phyloP scores from a whole-genome alignment of 2,113 vertebrate species.

The Vanacampus margaritifer region DNA sequence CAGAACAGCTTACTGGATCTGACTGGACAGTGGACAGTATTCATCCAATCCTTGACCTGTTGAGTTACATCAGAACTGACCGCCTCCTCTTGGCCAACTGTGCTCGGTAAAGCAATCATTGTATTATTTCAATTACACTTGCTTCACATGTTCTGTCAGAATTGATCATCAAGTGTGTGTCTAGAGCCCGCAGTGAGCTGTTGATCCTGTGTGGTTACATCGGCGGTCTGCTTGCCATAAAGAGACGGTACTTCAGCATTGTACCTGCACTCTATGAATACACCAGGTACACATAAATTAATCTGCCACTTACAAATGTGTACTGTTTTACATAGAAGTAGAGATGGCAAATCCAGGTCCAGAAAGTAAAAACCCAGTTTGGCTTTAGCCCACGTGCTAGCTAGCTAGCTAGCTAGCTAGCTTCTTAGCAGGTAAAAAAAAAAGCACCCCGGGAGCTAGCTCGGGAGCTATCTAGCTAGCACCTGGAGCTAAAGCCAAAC shows the following conservation, averaged over 20 bases:
- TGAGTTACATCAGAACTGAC: slow-evolving; percentile 91
- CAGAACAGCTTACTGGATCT: slow-evolving; percentile 81
- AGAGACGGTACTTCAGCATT: slow-evolving; percentile 86
- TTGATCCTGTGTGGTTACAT: slow-evolving; percentile 89
- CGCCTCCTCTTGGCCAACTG: slow-evolving; percentile 79
- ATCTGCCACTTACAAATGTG: background rate
- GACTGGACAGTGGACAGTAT: slow-evolving; percentile 87
- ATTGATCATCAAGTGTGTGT: slow-evolving; percentile 12
- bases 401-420: too few relatives aligned
- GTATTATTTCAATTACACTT: background rate
- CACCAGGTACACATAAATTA: slow-evolving; percentile 78
- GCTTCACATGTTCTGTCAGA: background rate
- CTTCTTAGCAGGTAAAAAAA: too few relatives aligned
- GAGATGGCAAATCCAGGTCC: too few relatives aligned
- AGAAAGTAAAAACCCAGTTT: too few relatives aligned
- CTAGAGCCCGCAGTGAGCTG: slow-evolving; percentile 87
- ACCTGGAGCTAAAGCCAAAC: too few relatives aligned
- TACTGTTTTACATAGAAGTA: background rate
- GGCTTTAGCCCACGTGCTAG: too few relatives aligned
- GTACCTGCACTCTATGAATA: slow-evolving; percentile 95
- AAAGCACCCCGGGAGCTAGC: too few relatives aligned
- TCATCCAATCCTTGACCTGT: slow-evolving; percentile 82
- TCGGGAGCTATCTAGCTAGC: too few relatives aligned
- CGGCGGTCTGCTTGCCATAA: slow-evolving; percentile 88
- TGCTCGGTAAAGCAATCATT: slow-evolving; percentile 79